Base-by-base conservation (phyloP, 64 coral and sea anemone species). In the Montipora foliosa region DNA sequence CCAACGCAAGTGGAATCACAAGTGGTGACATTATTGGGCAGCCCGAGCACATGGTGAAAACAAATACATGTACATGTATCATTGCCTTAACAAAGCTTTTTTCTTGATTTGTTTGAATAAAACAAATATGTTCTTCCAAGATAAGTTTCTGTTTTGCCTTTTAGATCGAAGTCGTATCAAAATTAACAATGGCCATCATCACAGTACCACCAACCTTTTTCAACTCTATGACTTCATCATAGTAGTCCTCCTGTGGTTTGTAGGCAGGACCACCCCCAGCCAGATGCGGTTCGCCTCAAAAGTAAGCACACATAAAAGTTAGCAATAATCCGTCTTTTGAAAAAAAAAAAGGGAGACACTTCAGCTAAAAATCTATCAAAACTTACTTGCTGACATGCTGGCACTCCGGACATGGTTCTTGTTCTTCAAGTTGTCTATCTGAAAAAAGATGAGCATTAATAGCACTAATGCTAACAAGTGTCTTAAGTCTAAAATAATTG, bases 201-300 rank as follows among this genome's bases (percentile, higher is more conserved):
- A 37, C 29, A 37, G 29, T 57, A 8, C 1, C 13, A 19, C 76
- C 60, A 22, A 97, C 96, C 89, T 97, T 97, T 66, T 97, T 97
- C 24, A 97, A 80, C 61, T 95, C 96, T 89, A 97, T 97, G 70
- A 97, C 79, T 77, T 97, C 95, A 92, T 97, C 95, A 84, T 97
- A 97, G 66, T 97, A 97, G 58, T 97, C 95, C 22, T 97, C 95
- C 4, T 90, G 88, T 69, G 95, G 95, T 95, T 88, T 92, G 20
- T 91, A 88, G 3, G 95, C 95, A 52, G 95, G 95, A 67, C 92
- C 89, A 47, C 92, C 95, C 19, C 77, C 70, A 77, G 17, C 29
- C 50, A 92, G 64, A 13, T 82, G 45, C 14, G 95, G 93, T 51
- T 97, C 95, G 79, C 22, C 95, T 97, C 61, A 50, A 53, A 77